phyloP scores from a whole-genome alignment of 2,888 invertebrate species.

The Spilosoma lubricipeda region DNA sequence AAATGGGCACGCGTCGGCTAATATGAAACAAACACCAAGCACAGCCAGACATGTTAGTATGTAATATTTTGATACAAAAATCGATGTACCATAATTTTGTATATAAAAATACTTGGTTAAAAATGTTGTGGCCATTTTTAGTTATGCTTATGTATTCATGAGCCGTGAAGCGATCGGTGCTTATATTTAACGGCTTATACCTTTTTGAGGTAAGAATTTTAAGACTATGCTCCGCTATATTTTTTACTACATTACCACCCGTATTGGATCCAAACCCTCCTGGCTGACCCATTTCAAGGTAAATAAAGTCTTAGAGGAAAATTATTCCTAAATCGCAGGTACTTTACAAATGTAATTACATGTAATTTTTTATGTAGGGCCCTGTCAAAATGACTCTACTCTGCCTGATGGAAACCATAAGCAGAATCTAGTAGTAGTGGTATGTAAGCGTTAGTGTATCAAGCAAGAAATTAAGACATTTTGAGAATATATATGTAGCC shows the following conservation, averaged over 20 bases:
- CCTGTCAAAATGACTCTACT: no score
- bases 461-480: neutral
- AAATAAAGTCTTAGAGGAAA: constrained; percentile 15
- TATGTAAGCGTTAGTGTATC: neutral
- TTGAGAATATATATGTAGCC: no score
- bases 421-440: no score
- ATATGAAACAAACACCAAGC: no score
- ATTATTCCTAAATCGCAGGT: neutral
- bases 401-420: no score
- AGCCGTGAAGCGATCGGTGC: constrained; percentile 4
- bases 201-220: constrained; percentile 6
- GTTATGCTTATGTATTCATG: constrained; percentile 4
- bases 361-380: no score
- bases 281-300: constrained; percentile 13
- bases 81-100: neutral
- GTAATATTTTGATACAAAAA: neutral
- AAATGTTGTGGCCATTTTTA: constrained; percentile 1
- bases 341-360: constrained; percentile 14
- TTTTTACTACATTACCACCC: constrained; percentile 5
- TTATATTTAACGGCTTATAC: constrained; percentile 8
- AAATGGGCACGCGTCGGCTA: no score
- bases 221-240: neutral
- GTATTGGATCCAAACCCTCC: neutral
- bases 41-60: neutral
- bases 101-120: neutral